Percentiles rank a stretch among this genome's conserved stretches.
Conservation (phyloP, 2,888 invertebrate genomes). For the Dynastes maya region DNA sequence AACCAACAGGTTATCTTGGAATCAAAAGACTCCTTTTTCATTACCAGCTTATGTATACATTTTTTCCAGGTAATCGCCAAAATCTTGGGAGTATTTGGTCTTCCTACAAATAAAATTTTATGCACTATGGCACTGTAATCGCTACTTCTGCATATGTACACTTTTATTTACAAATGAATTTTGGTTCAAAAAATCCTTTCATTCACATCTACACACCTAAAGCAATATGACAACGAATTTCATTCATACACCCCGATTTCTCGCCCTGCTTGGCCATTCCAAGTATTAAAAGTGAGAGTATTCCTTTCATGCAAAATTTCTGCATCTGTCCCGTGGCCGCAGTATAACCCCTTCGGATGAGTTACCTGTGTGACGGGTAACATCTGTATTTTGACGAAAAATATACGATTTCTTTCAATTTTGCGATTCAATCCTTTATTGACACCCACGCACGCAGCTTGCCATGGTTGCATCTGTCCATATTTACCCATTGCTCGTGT, state of each 20-base stretch:
- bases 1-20: too few species aligned
- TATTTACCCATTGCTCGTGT: conserved; percentile 60
- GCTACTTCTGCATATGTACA: too few species aligned
- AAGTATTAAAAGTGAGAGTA: conserved; percentile 39
- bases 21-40: too few species aligned
- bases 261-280: conserved; percentile 9
- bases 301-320: conserved; percentile 44
- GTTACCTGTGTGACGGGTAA: conserved; percentile 59
- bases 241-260: conserved; percentile 11
- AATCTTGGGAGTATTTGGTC: too few species aligned
- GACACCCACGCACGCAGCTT: conserved; percentile 56
- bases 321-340: conserved; percentile 51
- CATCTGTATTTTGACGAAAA: conserved; percentile 64
- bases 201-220: not conserved
- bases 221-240: conserved; percentile 9
- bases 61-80: too few species aligned
- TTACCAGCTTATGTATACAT: too few species aligned
- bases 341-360: conserved; percentile 56
- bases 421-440: conserved; percentile 60
- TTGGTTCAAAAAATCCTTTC: too few species aligned
- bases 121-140: too few species aligned
- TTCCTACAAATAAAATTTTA: too few species aligned
- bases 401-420: conserved; percentile 64
- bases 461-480: conserved; percentile 57
- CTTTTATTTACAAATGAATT: too few species aligned